Conservation (phyloP, 2,113 vertebrate species). For the Catharus bicknelli region DNA sequence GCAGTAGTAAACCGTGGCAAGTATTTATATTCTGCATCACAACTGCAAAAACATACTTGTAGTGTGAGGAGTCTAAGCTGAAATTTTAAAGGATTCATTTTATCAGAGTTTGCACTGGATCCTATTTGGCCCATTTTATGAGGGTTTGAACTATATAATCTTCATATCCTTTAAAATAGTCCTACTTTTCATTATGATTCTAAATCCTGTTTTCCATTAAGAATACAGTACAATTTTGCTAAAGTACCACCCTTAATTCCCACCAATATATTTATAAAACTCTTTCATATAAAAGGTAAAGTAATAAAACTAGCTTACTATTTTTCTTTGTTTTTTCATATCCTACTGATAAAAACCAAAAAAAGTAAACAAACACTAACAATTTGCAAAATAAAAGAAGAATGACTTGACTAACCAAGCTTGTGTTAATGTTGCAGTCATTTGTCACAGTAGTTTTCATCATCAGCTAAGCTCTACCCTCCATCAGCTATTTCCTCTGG, state of each 20-base stretch:
- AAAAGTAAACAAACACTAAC: not conserved
- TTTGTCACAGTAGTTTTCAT: conserved; percentile 9
- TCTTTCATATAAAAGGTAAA: not conserved
- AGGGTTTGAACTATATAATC: not conserved
- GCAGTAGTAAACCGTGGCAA: not conserved
- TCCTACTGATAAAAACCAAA: not conserved
- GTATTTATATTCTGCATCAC: not conserved
- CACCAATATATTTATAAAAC: not conserved
- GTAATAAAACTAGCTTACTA: not conserved
- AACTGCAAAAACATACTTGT: not conserved
- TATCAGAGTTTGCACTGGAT: not conserved
- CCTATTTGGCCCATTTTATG: not conserved
- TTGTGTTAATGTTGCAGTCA: not conserved
- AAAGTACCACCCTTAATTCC: not conserved
- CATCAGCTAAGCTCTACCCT: not conserved
- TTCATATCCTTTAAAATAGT: not conserved
- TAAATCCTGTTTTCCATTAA: not conserved
- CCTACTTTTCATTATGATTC: not conserved
- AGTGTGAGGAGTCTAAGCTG: not conserved
- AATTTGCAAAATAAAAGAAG: not conserved
- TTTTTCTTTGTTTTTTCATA: not conserved
- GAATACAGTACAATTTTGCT: not conserved
- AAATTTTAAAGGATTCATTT: not conserved
- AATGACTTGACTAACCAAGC: not conserved
- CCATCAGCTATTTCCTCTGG: not conserved